Base-by-base conservation (phyloP, 1,140 invertebrate genomes). In the Antheraea mylitta region DNA sequence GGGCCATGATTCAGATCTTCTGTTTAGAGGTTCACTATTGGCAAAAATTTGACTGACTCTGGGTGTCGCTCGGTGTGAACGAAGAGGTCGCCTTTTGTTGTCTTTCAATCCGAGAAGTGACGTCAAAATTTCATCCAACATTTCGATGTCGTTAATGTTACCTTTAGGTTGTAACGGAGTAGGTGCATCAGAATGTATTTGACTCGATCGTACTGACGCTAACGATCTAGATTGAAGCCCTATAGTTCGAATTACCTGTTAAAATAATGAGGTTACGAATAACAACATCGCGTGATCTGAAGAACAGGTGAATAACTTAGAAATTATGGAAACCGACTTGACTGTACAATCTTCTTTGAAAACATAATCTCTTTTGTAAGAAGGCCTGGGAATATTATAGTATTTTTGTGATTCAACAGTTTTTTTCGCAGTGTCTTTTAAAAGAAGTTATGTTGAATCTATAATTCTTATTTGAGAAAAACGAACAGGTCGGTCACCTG, bases 61-160 rank as follows among this genome's bases (percentile, higher is more conserved):
- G 3, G 86, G 86, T 10, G 91, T 89, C 10, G 80, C 85, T 38
- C 85, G 66, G 58, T 87, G 83, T 0, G 91, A 91, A 37, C 75
- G 72, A 60, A 89, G 91, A 0, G 92, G 89, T 62, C 77, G 68
- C 16, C 79, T 72, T 64, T 75, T 81, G 37, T 78, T 85, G 8
- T 89, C 78, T 66, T 75, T 84, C 9, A 90, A 78, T 16, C 80
- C 86, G 0, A 93, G 75, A 7, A 93, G 70, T 3, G 91, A 88
- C 4, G 85, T 90, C 13, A 93, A 77, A 0, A 93, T 74, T 71
- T 90, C 92, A 67, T 93, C 92, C 7, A 93, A 69, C 16, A 87
- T 82, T 11, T 82, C 89, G 37, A 93, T 90, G 42, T 93, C 92
- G 22, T 86, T 76, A 18, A 76, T 66, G 69, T 86, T 85, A 18